Percentiles rank a stretch among this genome's conserved stretches.
phyloP scores from a whole-genome alignment of 2,888 invertebrate genomes.

The Andrena camellia region DNA sequence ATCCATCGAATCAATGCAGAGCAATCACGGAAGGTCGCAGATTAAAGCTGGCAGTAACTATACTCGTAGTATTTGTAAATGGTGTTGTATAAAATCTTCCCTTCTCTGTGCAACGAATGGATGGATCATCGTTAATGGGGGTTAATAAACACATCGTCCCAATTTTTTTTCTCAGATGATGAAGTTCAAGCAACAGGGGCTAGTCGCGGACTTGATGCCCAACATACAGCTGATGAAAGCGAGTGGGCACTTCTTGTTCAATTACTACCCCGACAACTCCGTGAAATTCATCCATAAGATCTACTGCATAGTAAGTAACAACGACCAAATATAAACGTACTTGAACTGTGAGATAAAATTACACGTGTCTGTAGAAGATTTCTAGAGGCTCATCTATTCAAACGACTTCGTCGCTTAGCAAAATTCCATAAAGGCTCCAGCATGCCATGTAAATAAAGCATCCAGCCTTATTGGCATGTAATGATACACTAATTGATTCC shows the following conservation, averaged over 20 bases:
- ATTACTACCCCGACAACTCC: slow-evolving; percentile 87
- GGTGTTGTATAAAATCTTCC: too few species aligned
- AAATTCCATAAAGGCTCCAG: too few species aligned
- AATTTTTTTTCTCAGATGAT: slow-evolving; percentile 85
- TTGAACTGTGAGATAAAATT: background rate
- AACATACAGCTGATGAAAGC: slow-evolving; percentile 92
- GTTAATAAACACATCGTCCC: background rate
- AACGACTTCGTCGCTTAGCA: too few species aligned
- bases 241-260: slow-evolving; percentile 92
- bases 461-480: too few species aligned
- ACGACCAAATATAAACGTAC: background rate
- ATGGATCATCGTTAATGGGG: background rate
- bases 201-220: slow-evolving; percentile 94
- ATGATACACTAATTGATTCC: too few species aligned
- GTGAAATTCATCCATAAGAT: slow-evolving; percentile 83
- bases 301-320: slow-evolving; percentile 82
- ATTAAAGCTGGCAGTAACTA: too few species aligned
- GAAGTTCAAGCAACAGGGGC: slow-evolving; percentile 88
- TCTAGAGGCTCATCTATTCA: too few species aligned
- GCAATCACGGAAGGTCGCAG: too few species aligned
- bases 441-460: too few species aligned
- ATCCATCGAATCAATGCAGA: too few species aligned
- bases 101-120: background rate
- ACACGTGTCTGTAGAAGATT: too few species aligned
- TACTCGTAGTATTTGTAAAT: too few species aligned